Evolutionary conservation across 2,113 vertebrate species (phyloP).

Genomic region (Hemichromis elongatus): DNA sequence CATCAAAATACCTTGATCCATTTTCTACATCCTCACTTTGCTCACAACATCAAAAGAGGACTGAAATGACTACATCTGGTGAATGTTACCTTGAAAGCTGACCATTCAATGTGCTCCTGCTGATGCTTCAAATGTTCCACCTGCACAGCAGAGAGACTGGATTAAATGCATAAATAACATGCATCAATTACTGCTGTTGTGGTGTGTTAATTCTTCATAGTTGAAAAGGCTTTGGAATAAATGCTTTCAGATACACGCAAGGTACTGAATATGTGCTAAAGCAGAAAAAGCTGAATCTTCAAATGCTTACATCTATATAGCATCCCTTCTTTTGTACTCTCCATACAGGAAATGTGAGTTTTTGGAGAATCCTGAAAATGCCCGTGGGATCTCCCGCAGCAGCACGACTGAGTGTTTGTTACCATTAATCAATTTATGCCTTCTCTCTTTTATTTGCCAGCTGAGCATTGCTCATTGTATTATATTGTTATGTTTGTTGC

Average conservation of each 20-base stretch:
- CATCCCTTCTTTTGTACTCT: background rate
- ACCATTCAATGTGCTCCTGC: background rate
- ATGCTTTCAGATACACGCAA: background rate
- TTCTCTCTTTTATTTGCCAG: background rate
- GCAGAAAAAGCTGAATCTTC: background rate
- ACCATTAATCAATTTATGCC: background rate
- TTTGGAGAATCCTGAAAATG: background rate
- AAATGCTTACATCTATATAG: background rate
- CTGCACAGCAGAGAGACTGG: background rate
- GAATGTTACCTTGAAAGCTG: background rate
- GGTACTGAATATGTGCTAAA: background rate
- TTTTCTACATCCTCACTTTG: background rate
- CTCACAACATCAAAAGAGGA: background rate
- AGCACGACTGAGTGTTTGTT: background rate
- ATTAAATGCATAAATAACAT: constrained; percentile 33
- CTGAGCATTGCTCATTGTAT: background rate
- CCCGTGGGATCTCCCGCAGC: background rate
- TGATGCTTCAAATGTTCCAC: constrained; percentile 18
- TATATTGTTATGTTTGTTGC: background rate
- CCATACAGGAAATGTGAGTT: background rate
- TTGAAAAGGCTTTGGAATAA: background rate
- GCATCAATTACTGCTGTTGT: constrained; percentile 1
- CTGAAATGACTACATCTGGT: background rate
- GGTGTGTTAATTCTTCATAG: background rate
- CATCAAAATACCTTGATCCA: background rate